Evolutionary conservation across 2,888 invertebrate genomes (phyloP).

Genomic region (Odontocerum albicorne): DNA sequence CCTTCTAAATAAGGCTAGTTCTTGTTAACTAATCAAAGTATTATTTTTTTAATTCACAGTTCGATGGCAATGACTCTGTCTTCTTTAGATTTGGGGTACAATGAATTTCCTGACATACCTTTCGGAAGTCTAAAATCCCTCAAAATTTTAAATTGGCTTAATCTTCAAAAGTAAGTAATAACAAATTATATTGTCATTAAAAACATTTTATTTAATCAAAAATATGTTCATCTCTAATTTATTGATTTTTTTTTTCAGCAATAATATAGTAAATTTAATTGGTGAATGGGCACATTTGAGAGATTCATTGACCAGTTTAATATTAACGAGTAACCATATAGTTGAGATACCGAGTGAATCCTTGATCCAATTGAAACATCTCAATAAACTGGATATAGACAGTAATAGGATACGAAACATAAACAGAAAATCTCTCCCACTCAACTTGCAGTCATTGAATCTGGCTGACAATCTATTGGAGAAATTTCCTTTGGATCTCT

Average conservation of each 20-base stretch:
- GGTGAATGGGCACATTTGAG: slow-evolving; percentile 79
- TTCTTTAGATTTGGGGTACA: slow-evolving; percentile 82
- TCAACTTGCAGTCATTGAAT: slow-evolving; percentile 69
- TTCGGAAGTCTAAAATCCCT: slow-evolving; percentile 71
- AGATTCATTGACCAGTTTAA: slow-evolving; percentile 75
- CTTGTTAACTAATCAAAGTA: background rate
- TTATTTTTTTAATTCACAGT: slow-evolving; percentile 59
- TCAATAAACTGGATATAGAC: slow-evolving; percentile 68
- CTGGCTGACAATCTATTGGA: slow-evolving; percentile 73
- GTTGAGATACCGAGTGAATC: slow-evolving; percentile 66
- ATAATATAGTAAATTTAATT: slow-evolving; percentile 72
- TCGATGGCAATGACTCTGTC: slow-evolving; percentile 79
- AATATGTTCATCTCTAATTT: background rate
- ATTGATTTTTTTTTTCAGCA: slow-evolving; percentile 59
- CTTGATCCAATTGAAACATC: slow-evolving; percentile 65
- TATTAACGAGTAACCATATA: slow-evolving; percentile 81
- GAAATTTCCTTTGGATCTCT: slow-evolving; percentile 66
- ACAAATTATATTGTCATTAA: background rate
- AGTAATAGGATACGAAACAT: slow-evolving; percentile 70
- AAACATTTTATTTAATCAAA: too few species aligned
- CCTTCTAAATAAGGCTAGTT: too few species aligned
- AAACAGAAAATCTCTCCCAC: slow-evolving; percentile 63
- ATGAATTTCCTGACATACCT: slow-evolving; percentile 76
- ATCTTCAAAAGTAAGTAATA: slow-evolving; percentile 73
- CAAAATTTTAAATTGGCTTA: slow-evolving; percentile 78